Evolutionary conservation across 35 echinoderm and acorn worm genomes (phyloP), one percentile per base, ranked within the genome.

Genomic region (Heliocidaris tuberculata): DNA sequence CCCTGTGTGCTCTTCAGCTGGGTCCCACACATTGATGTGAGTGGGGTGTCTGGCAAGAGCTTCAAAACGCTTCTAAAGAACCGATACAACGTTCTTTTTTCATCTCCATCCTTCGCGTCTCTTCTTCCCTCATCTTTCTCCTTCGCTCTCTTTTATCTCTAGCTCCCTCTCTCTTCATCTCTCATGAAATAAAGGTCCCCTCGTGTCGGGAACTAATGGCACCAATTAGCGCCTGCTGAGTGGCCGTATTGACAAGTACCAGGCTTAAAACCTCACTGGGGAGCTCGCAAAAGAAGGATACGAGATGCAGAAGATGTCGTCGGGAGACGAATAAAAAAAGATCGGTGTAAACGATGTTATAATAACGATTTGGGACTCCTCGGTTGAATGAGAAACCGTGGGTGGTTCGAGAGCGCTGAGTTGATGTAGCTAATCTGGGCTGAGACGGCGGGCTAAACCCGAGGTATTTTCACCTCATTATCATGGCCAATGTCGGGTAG

Each of bases 171-270:
- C 27, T 78, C 19, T 78, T 24, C 65, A n/a, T 78, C 65, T 78
- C 65, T 19, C 65, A 48, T 89, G 87, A 48, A 48, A 89, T 89
- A 89, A 93, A 59, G 91, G 91, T 93, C 91, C 49, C 17, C 16
- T 93, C 48, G 13, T 93, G 91, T 93, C 91, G 91, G 29, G n/a
- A 30, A 59, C 91, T 93, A 93, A 93, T 93, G 91, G 91, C 91
- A 93, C 91, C 91, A 93, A 93, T 93, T 93, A 93, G 91, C 91
- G 91, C 91, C 49, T 93, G 91, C 91, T 93, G 91, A 93, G 91
- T 93, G 50, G 91, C 91, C 48, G 91, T 93, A 93, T 93, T 93
- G 91, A 93, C 91, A 93, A 93, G 91, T 93, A 93, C 91, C 91
- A 93, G 91, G 91, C 91, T 93, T 52, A 93, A 93, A 89, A 59